phyloP scores from a whole-genome alignment of 1,140 invertebrate species.

The Drosophila nasuta region DNA sequence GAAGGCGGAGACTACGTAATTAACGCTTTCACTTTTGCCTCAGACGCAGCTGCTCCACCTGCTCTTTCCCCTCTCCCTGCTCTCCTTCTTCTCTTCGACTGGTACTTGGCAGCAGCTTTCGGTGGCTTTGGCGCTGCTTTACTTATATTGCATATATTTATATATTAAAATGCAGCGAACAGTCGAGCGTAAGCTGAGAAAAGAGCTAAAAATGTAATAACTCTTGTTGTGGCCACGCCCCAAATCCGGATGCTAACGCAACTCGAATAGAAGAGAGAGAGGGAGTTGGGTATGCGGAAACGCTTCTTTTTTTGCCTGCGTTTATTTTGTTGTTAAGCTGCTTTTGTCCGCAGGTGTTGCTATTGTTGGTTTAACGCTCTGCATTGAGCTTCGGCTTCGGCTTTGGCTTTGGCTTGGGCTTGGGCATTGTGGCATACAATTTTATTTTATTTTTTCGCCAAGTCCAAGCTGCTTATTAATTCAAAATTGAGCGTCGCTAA shows the following conservation, averaged over 20 bases:
- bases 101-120: neutral
- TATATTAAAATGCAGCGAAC: conserved; percentile 78
- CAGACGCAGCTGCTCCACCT: conserved; percentile 19
- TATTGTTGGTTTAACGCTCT: conserved; percentile 76
- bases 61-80: neutral
- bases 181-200: conserved; percentile 32
- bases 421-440: conserved; percentile 7
- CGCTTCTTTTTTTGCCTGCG: neutral
- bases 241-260: conserved; percentile 3
- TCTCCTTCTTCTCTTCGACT: neutral
- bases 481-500: conserved; percentile 68
- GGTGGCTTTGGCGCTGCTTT: conserved; percentile 58
- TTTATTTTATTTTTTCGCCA: conserved; percentile 14
- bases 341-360: conserved; percentile 82
- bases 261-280: neutral
- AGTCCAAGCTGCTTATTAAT: conserved; percentile 79
- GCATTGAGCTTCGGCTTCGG: conserved; percentile 4
- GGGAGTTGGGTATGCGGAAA: no score
- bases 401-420: neutral
- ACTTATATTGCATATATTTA: conserved; percentile 80
- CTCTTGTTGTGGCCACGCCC: conserved; percentile 67
- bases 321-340: conserved; percentile 69
- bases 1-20: conserved; percentile 51
- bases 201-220: conserved; percentile 79
- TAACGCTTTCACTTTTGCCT: conserved; percentile 77